phyloP scores from a whole-genome alignment of 2,113 vertebrate species.

The Elachura formosa region DNA sequence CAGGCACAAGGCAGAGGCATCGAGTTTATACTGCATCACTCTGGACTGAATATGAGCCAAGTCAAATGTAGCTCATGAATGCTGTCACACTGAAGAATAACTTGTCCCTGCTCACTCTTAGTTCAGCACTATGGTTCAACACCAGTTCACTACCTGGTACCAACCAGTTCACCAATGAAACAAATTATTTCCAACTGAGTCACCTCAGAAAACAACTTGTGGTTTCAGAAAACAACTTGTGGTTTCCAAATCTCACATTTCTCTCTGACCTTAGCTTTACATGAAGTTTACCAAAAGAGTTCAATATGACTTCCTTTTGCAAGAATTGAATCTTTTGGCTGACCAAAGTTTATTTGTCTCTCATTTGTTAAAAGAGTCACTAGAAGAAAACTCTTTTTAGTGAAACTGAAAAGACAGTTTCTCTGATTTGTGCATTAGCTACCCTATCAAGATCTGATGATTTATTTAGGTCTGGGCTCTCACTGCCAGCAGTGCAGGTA shows the following conservation, averaged over 20 bases:
- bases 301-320: neutral
- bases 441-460: neutral
- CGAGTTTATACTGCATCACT: no score
- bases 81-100: neutral
- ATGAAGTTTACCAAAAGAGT: neutral
- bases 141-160: neutral
- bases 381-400: neutral
- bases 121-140: fast-evolving
- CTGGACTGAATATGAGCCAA: neutral
- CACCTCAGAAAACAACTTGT: neutral
- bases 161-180: neutral
- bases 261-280: neutral
- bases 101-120: neutral
- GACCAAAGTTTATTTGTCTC: neutral
- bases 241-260: neutral
- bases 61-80: no score
- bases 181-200: neutral
- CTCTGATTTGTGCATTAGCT: neutral
- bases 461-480: neutral
- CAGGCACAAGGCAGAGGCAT: no score
- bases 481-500: neutral
- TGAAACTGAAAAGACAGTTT: neutral
- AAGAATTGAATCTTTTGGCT: fast-evolving
- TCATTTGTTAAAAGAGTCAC: neutral
- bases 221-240: neutral